Evolutionary conservation across 2,797 vertebrate genomes (phyloP), one percentile per base, ranked within the genome.

Genomic region (Scomberomorus guttatus): DNA sequence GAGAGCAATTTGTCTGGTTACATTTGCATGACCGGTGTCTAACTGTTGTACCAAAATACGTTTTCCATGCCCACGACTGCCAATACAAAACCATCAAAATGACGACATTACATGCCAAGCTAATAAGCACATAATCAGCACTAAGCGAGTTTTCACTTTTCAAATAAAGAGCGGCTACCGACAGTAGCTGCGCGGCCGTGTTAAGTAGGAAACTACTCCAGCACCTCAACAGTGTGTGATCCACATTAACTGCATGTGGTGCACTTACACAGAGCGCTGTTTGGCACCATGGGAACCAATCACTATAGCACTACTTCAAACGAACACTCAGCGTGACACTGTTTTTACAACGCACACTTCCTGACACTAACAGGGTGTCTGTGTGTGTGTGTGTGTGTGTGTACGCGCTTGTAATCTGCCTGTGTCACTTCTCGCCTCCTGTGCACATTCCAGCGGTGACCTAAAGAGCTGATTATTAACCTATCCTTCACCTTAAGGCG

Each of bases 361-460:
- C 94, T 94, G 92, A 90, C 87, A 85, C 91, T 93, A 90, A 94
- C 87, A 81, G 90, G 86, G 92, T 90, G 91, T 80, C 73, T 80
- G 87, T 78, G n/a, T 78, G n/a, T 69, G 72, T 80, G 87, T 78
- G n/a, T 78, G n/a, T 69, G 72, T 69, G 82, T 81, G 77, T 51
- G 51, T 39, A 32, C 22, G 64, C 11, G 48, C 75, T 77, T 80
- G 48, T 85, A 83, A 84, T 60, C 69, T 63, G 59, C 60, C 39
- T 80, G 64, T 82, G 83, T 89, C 88, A 83, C 84, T 85, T 89
- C 84, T 84, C 60, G 46, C 81, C 88, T 88, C 80, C 82, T 72
- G 82, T 94, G 85, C 97, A 97, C 6, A 92, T 75, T 83, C 96
- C 95, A 44, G 95, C 95, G 8, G 92, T 91, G 66, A 95, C 84